A percentile compares a stretch with the other conserved stretches of the same genome.
phyloP scores from a whole-genome alignment of 1,140 invertebrate genomes.

The Drosophila repletoides region DNA sequence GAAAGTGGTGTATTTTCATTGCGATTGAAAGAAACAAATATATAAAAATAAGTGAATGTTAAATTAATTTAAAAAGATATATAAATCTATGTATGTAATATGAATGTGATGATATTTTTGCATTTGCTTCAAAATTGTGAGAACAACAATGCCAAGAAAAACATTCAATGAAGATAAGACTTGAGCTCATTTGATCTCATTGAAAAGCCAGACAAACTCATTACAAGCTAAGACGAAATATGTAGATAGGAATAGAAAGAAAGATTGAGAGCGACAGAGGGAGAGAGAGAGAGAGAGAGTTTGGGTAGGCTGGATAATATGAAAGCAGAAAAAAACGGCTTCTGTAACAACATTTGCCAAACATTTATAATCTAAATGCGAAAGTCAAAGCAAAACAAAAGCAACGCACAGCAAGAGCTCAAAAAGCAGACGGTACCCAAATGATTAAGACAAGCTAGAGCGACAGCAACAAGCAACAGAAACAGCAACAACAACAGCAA shows the following conservation, averaged over 20 bases:
- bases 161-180: background rate
- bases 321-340: slow-evolving; percentile 22
- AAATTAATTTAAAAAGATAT: too few relatives aligned
- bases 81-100: background rate
- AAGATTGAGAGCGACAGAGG: background rate
- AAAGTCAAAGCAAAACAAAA: slow-evolving; percentile 69
- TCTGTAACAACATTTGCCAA: slow-evolving; percentile 68
- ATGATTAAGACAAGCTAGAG: slow-evolving; percentile 13
- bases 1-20: too few relatives aligned
- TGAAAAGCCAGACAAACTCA: slow-evolving; percentile 48
- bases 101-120: background rate
- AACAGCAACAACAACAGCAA: slow-evolving; percentile 27
- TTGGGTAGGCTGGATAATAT: background rate
- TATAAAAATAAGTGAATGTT: too few relatives aligned
- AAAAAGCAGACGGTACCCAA: slow-evolving; percentile 36
- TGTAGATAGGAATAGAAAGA: background rate
- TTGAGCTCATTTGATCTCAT: slow-evolving; percentile 30
- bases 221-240: slow-evolving; percentile 20
- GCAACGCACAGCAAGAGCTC: slow-evolving; percentile 41
- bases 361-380: slow-evolving; percentile 69
- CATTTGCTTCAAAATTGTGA: slow-evolving; percentile 6
- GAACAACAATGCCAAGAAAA: background rate
- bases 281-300: background rate
- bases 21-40: too few relatives aligned
- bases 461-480: slow-evolving; percentile 17